Evolutionary conservation across 2,888 invertebrate species (phyloP), one percentile per base, ranked within the genome.

Genomic region (Caenorhabditis zanzibari): DNA sequence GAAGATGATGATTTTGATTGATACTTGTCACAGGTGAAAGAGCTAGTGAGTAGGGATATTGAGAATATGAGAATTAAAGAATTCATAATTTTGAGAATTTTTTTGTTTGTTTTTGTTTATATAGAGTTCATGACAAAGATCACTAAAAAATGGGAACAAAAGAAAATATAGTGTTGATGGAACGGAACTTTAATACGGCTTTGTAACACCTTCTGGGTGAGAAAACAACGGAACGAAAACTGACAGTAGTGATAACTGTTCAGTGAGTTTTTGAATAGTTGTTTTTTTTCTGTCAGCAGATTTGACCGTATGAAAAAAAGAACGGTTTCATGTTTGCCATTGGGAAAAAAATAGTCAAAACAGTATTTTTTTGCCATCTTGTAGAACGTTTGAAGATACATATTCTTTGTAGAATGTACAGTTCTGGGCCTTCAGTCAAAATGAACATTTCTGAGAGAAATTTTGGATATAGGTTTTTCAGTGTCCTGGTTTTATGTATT

Each of bases 71-170:
- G 28, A 32, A 28, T n/a, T 7, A 19, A 14, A n/a, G 32, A 32
- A 32, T n/a, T 32, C 58, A 58, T 58, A 2, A 10, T 47, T 19
- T 47, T 47, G 6, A 16, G 44, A 14, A 44, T 5, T n/a, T 56
- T 28, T 28, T 56, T 7, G 56, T 7, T 32, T 32, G 14, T 58
- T 32, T 56, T 58, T 58, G 32, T 41, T 61, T 59, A 59, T 38
- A 61, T 44, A 44, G 44, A 54, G 14, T 12, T 19, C 14, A 10
- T 24, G 22, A 63, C 26, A 63, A 41, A 26, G 63, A 44, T 44
- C 44, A 63, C 26, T n/a, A n/a, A n/a, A 54, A 54, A 54, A 44
- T 24, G 9, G 59, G 24, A 44, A 61, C n/a, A 58, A 58, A 58
- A n/a, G 19, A 24, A 41, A 41, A 3, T n/a, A 58, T 28, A 12